Conservation (phyloP, 2,888 invertebrate species). For the Hybos culiciformis region DNA sequence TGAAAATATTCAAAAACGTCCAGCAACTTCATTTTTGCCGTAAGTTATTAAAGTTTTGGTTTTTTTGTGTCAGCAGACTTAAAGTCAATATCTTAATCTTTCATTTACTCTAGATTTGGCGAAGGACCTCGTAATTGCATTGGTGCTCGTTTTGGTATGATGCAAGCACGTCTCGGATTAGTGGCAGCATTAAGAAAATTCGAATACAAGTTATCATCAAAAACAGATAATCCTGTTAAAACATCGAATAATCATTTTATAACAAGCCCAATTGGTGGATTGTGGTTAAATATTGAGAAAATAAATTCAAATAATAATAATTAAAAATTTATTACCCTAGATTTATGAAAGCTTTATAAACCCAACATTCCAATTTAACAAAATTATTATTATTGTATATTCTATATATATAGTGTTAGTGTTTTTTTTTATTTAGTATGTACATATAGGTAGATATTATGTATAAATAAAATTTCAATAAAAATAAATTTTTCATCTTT, state of each 20-base stretch:
- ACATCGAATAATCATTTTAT: neutral
- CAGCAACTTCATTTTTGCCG: constrained; percentile 3
- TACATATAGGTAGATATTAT: too few relatives aligned
- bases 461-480: too few relatives aligned
- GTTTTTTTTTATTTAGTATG: too few relatives aligned
- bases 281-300: constrained; percentile 9
- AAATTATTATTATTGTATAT: too few relatives aligned
- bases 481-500: too few relatives aligned
- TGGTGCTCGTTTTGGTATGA: constrained; percentile 11
- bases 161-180: constrained; percentile 8
- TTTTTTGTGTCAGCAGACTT: constrained; percentile 2
- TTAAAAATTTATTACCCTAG: too few relatives aligned
- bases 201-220: constrained; percentile 15
- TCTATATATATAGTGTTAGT: too few relatives aligned
- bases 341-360: too few relatives aligned
- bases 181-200: neutral
- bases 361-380: too few relatives aligned
- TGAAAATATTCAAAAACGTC: constrained; percentile 16
- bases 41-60: constrained; percentile 8
- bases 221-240: constrained; percentile 1
- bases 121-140: constrained; percentile 13
- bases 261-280: constrained; percentile 2
- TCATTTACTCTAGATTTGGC: too few relatives aligned
- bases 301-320: too few relatives aligned
- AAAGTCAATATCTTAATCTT: too few relatives aligned